Conservation (phyloP, 2,888 invertebrate genomes). For the Drosophila mettleri region DNA sequence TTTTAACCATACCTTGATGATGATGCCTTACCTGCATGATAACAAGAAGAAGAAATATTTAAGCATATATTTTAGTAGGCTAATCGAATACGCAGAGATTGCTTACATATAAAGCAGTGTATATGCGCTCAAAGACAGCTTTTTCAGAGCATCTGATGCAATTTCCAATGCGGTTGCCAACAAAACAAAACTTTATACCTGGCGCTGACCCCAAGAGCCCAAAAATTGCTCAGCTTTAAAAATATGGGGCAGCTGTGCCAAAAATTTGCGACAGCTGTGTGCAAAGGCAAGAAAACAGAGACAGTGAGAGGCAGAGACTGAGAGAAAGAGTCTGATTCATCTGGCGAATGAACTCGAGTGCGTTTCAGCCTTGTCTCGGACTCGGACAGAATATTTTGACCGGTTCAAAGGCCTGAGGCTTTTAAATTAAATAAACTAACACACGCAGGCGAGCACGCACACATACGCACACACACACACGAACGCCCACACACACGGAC, state of each 20-base stretch:
- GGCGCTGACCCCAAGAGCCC: slow-evolving; percentile 21
- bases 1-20: too few species aligned
- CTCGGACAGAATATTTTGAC: slow-evolving; percentile 3
- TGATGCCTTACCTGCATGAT: too few species aligned
- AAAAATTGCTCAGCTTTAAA: slow-evolving; percentile 39
- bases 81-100: too few species aligned
- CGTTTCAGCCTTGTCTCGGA: neutral
- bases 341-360: slow-evolving; percentile 7
- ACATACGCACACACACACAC: slow-evolving; percentile 22
- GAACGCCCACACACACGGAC: slow-evolving; percentile 10
- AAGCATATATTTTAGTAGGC: too few species aligned
- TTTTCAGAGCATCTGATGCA: neutral
- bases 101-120: neutral
- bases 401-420: slow-evolving; percentile 51
- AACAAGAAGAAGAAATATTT: too few species aligned
- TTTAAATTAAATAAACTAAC: slow-evolving; percentile 76
- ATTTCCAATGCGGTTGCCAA: slow-evolving; percentile 4
- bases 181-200: neutral
- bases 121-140: too few species aligned
- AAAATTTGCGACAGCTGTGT: slow-evolving; percentile 55
- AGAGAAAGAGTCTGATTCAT: neutral
- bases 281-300: neutral
- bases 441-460: slow-evolving; percentile 16
- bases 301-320: neutral
- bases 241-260: slow-evolving; percentile 54